phyloP scores from a whole-genome alignment of 2,113 vertebrate species.

The Mastomys coucha region DNA sequence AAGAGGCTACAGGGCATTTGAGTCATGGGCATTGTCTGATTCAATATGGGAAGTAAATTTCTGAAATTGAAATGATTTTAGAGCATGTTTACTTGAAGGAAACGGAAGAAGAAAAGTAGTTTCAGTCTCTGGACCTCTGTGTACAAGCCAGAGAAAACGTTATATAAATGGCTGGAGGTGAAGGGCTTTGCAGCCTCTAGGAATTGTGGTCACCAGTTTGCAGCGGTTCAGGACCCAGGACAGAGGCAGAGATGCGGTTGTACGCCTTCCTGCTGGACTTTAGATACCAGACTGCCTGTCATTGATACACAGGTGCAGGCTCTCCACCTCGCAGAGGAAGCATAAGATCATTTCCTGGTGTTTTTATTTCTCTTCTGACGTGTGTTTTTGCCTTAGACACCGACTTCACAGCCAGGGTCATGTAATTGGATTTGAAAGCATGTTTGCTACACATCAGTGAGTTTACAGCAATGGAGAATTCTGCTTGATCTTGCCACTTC shows the following conservation, averaged over 20 bases:
- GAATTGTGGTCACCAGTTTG: background rate
- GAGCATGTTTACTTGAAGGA: background rate
- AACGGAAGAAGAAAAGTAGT: background rate
- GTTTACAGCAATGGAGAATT: constrained; percentile 45
- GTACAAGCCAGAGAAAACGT: background rate
- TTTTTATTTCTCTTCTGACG: constrained; percentile 48
- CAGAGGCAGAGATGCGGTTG: background rate
- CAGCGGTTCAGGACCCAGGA: background rate
- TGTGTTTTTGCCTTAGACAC: constrained; percentile 16
- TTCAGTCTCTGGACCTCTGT: background rate
- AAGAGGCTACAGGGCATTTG: background rate
- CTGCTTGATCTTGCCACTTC: background rate
- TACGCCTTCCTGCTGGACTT: background rate
- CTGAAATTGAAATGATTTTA: background rate
- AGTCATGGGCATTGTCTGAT: background rate
- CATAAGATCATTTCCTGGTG: background rate
- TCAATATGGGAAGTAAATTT: background rate
- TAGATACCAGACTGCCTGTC: background rate
- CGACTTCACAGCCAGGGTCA: background rate
- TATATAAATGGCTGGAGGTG: background rate
- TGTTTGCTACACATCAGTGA: constrained; percentile 8
- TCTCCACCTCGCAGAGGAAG: background rate
- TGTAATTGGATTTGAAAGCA: constrained; percentile 52
- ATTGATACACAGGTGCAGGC: fast-evolving
- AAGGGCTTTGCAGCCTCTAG: background rate